Evolutionary conservation across 1,140 invertebrate genomes (phyloP).

Genomic region (Eurosta solidaginis): DNA sequence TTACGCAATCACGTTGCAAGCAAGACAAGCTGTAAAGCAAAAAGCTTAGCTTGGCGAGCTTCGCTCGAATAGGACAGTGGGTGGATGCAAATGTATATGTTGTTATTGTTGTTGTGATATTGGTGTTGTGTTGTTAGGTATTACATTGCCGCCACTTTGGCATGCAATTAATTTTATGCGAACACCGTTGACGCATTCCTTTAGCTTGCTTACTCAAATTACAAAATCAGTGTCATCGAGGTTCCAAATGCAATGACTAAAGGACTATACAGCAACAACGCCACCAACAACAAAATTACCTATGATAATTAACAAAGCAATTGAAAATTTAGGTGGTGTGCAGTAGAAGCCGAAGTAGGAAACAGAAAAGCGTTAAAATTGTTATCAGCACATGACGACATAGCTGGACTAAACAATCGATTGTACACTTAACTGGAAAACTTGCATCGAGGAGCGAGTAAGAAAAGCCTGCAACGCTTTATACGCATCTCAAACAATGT

Average conservation of each 20-base stretch:
- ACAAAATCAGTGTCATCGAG: neutral
- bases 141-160: constrained; percentile 14
- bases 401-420: no score
- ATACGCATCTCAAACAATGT: no score
- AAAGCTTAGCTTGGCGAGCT: neutral
- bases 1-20: neutral
- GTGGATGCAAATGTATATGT: no score
- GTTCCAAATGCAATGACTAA: no score
- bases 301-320: neutral
- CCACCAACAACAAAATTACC: neutral
- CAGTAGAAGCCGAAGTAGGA: neutral
- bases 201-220: constrained; percentile 7
- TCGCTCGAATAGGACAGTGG: no score
- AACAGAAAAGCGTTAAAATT: constrained; percentile 15
- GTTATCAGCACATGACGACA: constrained; percentile 6
- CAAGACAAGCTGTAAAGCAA: neutral
- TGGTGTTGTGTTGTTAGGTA: no score
- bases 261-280: neutral
- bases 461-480: no score
- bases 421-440: no score
- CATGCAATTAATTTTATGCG: constrained; percentile 3
- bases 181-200: constrained; percentile 23
- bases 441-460: no score
- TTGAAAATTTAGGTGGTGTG: neutral
- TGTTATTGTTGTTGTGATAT: no score